A percentile compares a stretch with the other conserved stretches of the same genome.
phyloP scores from a whole-genome alignment of 2,888 invertebrate genomes.

The Zaprionus bogoriensis region DNA sequence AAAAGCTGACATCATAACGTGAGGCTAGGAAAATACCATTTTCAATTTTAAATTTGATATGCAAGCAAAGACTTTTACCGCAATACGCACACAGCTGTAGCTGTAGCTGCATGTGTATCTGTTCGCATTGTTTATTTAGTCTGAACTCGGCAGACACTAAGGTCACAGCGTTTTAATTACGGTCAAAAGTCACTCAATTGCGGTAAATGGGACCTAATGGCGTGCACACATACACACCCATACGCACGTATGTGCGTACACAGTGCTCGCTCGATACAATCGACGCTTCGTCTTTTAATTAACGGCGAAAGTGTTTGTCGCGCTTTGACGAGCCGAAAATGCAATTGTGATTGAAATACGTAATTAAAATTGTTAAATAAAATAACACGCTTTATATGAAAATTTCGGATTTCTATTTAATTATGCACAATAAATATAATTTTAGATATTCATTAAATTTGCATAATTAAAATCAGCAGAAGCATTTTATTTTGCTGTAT shows the following conservation, averaged over 20 bases:
- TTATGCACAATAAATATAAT: not conserved
- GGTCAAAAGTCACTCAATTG: constrained; percentile 71
- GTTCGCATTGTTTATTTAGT: constrained; percentile 10
- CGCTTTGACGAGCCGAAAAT: not conserved
- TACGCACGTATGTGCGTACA: not conserved
- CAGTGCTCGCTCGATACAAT: not conserved
- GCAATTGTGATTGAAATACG: not conserved
- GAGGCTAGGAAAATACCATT: too few relatives aligned
- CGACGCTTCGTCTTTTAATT: constrained; percentile 1
- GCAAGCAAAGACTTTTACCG: too few relatives aligned
- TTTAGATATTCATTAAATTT: too few relatives aligned
- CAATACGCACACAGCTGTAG: not conserved
- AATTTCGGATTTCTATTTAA: not conserved
- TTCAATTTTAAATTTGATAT: too few relatives aligned
- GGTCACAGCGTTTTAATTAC: constrained; percentile 66
- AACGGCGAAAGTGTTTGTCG: not conserved
- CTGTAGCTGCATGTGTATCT: not conserved
- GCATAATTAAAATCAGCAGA: too few relatives aligned
- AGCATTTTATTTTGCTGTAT: too few relatives aligned
- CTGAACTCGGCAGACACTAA: constrained; percentile 11
- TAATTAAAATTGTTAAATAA: not conserved
- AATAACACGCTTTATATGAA: not conserved
- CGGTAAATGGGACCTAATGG: constrained; percentile 24
- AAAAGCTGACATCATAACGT: constrained; percentile 8
- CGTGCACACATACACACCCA: not conserved